A percentile compares a stretch with the other conserved stretches of the same genome.
These are phyloP conservation scores for Coremacera marginata DNA, from an alignment of 2,888 invertebrate species.

Conservation along the genomic window DNA sequence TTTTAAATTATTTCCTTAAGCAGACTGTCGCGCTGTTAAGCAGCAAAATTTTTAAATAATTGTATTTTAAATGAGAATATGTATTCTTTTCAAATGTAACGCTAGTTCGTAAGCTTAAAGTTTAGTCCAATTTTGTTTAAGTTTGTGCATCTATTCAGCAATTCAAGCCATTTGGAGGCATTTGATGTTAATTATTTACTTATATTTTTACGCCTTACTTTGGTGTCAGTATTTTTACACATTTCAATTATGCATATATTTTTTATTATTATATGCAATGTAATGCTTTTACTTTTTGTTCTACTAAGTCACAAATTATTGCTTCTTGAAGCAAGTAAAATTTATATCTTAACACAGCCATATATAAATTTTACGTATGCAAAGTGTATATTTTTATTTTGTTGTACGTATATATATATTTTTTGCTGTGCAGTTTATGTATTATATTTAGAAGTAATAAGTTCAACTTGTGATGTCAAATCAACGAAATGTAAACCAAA, in stretches of 20 bases:
- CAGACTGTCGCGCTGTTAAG: too few species aligned
- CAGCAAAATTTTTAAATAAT: too few species aligned
- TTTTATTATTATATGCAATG: background rate
- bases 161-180: background rate
- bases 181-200: background rate
- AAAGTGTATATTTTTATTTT: conserved; percentile 17
- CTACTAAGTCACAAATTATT: background rate
- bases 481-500: conserved; percentile 40
- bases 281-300: background rate
- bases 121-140: background rate
- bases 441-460: background rate
- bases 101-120: too few species aligned
- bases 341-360: conserved; percentile 12
- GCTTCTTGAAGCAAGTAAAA: background rate
- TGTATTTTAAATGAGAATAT: too few species aligned
- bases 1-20: too few species aligned
- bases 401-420: background rate
- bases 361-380: conserved; percentile 16
- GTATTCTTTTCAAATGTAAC: too few species aligned
- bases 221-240: conserved; percentile 16
- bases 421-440: conserved; percentile 1
- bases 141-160: background rate
- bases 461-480: conserved; percentile 27
- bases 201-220: background rate
- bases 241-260: background rate